A percentile compares a stretch with the other conserved stretches of the same genome.
Conservation (phyloP, 1,140 invertebrate genomes). For the Halesus radiatus region DNA sequence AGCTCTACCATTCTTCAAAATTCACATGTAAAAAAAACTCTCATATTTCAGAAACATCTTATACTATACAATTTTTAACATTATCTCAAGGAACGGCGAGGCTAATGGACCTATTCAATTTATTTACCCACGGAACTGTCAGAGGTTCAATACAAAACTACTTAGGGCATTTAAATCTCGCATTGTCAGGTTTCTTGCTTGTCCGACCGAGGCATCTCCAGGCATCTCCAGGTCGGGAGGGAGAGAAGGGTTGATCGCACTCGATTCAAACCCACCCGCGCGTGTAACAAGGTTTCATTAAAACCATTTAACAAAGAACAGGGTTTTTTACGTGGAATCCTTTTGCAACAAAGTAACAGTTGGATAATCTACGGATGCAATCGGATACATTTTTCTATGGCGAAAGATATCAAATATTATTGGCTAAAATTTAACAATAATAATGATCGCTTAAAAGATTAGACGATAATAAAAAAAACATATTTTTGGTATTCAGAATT, state of each 20-base stretch:
- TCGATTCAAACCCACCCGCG: conserved; percentile 33
- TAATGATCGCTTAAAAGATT: not conserved
- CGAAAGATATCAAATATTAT: conserved; percentile 19
- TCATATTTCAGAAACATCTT: conserved; percentile 7
- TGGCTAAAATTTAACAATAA: not conserved
- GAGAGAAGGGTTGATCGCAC: conserved; percentile 18
- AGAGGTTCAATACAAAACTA: conserved; percentile 55
- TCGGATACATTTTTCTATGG: conserved; percentile 13
- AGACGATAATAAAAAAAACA: too few relatives aligned
- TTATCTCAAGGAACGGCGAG: conserved; percentile 13
- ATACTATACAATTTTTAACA: not conserved
- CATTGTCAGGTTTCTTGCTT: conserved; percentile 55
- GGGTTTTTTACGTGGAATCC: not conserved
- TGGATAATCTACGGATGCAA: conserved; percentile 11
- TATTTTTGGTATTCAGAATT: too few relatives aligned
- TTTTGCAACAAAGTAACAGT: conserved; percentile 14
- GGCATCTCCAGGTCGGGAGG: not conserved
- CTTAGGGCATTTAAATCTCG: conserved; percentile 52
- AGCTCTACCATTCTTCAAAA: too few relatives aligned
- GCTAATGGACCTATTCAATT: conserved; percentile 57
- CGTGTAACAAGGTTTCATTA: conserved; percentile 21
- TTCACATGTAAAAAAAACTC: too few relatives aligned
- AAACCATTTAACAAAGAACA: not conserved
- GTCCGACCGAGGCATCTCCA: conserved; percentile 46
- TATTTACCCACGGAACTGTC: conserved; percentile 57